Base-by-base conservation (phyloP, 2,797 vertebrate genomes). In the Melanotaenia maccullochi region DNA sequence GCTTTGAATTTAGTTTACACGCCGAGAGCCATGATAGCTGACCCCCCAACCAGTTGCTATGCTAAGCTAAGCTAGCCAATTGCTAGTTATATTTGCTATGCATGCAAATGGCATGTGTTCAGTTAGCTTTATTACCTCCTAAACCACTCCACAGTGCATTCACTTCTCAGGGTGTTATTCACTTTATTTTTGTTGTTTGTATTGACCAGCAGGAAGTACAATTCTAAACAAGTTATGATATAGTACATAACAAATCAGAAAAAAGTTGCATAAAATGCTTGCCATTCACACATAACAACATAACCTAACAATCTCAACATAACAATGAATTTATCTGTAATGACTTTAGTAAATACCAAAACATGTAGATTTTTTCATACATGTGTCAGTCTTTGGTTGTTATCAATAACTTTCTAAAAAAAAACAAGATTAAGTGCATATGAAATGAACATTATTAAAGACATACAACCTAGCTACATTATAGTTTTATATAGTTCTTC, bases 321-420 rank as follows among this genome's bases (percentile, higher is more conserved):
- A 24, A 28, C 6, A 40, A 81, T 61, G 30, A 62, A 54, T 54
- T 57, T 33, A 36, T 16, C 51, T 28, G 52, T 55, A 55, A 2
- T 22, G 14, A 72, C 67, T 73, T 12, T 4, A 5, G 73, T 70
- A 73, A 76, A 71, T 72, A 83, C 61, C 74, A 42, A 78, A 87
- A 12, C 42, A 66, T 66, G 38, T 47, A 51, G 49, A 30, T 58
- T 70, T 47, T 44, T 76, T 16, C 69, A 8, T 64, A 42, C 52
- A 64, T 44, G n/a, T 67, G 59, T 14, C 18, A 59, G 6, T 85
- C 82, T 87, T 91, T 89, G 87, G 88, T 82, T 78, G 44, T 51
- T 56, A 68, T 65, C 76, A 57, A 36, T 59, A 54, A 58, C 54
- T 55, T 71, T 73, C 13, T 52, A 52, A 32, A 63, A 18, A 35